Evolutionary conservation across 1,140 invertebrate species (phyloP).

Genomic region (Pemphigus obesinymphae): DNA sequence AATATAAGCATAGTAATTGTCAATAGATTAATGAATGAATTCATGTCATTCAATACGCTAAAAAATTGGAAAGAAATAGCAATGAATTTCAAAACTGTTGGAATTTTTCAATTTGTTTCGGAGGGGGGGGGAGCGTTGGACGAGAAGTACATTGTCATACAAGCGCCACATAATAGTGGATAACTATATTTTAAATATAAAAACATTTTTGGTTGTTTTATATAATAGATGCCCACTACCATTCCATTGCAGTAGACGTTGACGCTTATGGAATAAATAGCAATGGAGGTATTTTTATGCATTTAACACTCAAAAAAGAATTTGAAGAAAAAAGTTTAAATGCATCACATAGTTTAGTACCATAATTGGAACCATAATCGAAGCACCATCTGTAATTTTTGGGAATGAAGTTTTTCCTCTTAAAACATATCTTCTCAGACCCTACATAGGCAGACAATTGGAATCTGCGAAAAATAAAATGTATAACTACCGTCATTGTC

Average conservation of each 20-base stretch:
- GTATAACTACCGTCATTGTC: too few relatives aligned
- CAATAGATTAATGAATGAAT: too few relatives aligned
- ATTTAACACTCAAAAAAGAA: neutral
- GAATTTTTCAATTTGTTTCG: neutral
- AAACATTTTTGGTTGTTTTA: constrained; percentile 47
- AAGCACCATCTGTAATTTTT: neutral
- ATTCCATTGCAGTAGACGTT: constrained; percentile 53
- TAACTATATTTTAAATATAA: neutral
- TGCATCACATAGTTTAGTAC: neutral
- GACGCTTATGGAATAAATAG: constrained; percentile 51
- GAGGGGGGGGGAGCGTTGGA: neutral
- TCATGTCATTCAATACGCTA: neutral
- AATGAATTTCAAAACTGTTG: too few relatives aligned
- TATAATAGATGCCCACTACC: constrained; percentile 54
- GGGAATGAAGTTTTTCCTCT: too few relatives aligned
- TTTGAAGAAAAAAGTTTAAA: neutral
- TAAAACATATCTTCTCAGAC: too few relatives aligned
- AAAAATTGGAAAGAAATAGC: neutral
- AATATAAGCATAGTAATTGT: too few relatives aligned
- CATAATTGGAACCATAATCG: neutral
- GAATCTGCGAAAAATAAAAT: too few relatives aligned
- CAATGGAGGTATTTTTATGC: constrained; percentile 46
- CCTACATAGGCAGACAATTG: too few relatives aligned
- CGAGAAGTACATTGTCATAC: neutral
- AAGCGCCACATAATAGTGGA: neutral